Evolutionary conservation across 2,888 invertebrate genomes (phyloP).

Genomic region (Morpho deidamia): DNA sequence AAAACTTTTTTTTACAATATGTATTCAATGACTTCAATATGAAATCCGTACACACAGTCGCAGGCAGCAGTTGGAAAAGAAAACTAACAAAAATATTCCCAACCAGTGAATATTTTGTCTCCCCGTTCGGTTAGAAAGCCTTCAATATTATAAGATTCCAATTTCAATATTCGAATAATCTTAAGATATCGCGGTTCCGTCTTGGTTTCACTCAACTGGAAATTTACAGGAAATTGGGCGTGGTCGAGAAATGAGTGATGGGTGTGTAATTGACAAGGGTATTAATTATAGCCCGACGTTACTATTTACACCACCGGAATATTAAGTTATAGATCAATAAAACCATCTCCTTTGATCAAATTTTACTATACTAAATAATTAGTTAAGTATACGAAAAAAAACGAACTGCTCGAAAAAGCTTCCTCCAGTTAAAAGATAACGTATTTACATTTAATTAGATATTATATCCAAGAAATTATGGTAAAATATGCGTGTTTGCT

Average conservation of each 20-base stretch:
- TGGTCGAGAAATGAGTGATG: slow-evolving; percentile 38
- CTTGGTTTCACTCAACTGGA: slow-evolving; percentile 29
- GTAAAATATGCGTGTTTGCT: no score
- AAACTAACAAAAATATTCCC: no score
- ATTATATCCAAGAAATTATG: no score
- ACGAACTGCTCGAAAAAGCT: no score
- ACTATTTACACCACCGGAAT: slow-evolving; percentile 1
- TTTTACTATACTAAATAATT: not conserved
- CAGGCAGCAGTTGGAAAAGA: no score
- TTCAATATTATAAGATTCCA: slow-evolving; percentile 15
- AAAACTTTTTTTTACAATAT: no score
- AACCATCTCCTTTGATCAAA: not conserved
- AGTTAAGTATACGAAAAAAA: no score
- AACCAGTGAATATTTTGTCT: no score
- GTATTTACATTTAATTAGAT: no score
- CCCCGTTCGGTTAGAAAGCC: not conserved
- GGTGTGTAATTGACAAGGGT: slow-evolving; percentile 63
- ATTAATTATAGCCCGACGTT: slow-evolving; percentile 61
- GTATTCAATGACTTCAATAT: no score
- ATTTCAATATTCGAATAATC: slow-evolving; percentile 10
- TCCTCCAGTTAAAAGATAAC: no score
- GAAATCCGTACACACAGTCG: no score
- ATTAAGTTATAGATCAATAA: not conserved
- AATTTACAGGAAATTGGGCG: slow-evolving; percentile 40
- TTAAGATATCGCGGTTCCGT: slow-evolving; percentile 18